Conservation (phyloP, 2,113 vertebrate species). For the Hiodon tergisus region DNA sequence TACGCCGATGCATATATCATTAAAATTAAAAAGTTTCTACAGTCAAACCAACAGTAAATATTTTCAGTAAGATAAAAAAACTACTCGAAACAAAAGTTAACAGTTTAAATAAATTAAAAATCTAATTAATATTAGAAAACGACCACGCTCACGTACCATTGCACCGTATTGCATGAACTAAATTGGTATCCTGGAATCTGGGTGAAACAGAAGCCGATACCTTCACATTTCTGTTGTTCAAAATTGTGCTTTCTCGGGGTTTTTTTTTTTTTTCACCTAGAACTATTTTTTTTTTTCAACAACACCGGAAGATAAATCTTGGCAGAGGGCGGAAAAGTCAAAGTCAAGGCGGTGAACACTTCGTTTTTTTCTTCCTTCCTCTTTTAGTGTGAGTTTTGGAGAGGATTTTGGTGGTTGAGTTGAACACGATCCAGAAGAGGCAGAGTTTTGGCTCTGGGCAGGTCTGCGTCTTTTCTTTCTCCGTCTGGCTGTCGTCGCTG, state of each 20-base stretch:
- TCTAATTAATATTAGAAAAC: slow-evolving; percentile 25
- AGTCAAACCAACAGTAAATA: slow-evolving; percentile 3
- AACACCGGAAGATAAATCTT: slow-evolving; percentile 65
- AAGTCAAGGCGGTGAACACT: slow-evolving; percentile 62
- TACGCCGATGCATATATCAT: background rate
- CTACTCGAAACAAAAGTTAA: slow-evolving; percentile 28
- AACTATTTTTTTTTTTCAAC: slow-evolving; percentile 42
- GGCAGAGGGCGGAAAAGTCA: slow-evolving; percentile 51
- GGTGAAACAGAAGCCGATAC: slow-evolving; percentile 54
- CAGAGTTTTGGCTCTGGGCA: slow-evolving; percentile 60
- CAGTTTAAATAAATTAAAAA: slow-evolving; percentile 21
- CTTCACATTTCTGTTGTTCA: slow-evolving; percentile 70
- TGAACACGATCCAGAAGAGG: slow-evolving; percentile 71
- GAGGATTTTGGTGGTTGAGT: slow-evolving; percentile 58
- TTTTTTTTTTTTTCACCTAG: slow-evolving; percentile 41
- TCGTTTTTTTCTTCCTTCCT: slow-evolving; percentile 63
- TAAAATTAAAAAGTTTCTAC: background rate
- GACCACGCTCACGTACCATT: slow-evolving; percentile 67
- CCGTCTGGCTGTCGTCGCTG: slow-evolving; percentile 45
- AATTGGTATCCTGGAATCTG: slow-evolving; percentile 64
- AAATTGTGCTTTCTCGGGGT: slow-evolving; percentile 53
- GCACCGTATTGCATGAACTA: slow-evolving; percentile 71
- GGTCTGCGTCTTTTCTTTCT: slow-evolving; percentile 66
- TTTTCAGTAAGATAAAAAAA: slow-evolving; percentile 9
- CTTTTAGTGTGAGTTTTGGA: slow-evolving; percentile 58